Percentiles rank a stretch among this genome's conserved stretches.
Evolutionary conservation across 2,113 vertebrate genomes (phyloP).

Genomic region (Glaucomys volans): DNA sequence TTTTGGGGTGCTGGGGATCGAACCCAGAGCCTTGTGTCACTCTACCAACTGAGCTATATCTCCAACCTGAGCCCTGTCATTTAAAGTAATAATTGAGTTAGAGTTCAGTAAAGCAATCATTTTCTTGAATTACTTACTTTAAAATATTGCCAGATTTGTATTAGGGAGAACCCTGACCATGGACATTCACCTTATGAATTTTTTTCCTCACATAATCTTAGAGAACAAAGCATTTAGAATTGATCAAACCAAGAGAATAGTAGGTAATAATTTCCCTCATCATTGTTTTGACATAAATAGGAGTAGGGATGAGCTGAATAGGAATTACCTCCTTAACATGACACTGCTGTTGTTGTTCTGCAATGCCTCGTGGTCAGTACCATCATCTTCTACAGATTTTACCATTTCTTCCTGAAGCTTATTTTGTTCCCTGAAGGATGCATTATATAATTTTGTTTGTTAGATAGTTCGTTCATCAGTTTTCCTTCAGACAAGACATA

Average conservation of each 20-base stretch:
- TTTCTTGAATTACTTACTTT: neutral
- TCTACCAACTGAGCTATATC: no score
- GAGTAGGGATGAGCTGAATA: neutral
- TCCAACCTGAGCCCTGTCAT: neutral
- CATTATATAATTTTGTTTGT: neutral
- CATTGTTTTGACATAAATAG: neutral
- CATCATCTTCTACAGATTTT: neutral
- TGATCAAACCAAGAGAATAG: constrained; percentile 37
- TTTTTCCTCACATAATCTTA: constrained; percentile 53
- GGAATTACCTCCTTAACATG: neutral
- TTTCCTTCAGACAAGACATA: neutral
- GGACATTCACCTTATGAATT: neutral
- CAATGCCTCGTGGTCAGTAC: no score
- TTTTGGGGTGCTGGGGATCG: no score
- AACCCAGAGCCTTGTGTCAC: no score
- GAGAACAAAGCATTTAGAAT: constrained; percentile 30
- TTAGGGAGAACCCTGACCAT: neutral
- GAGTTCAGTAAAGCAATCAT: neutral
- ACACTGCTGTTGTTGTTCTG: no score
- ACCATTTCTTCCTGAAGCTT: neutral
- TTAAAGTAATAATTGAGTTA: neutral
- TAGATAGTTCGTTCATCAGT: neutral
- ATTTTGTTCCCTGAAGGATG: neutral
- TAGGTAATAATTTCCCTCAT: constrained; percentile 31
- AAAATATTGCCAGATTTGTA: neutral